Conservation (phyloP, 2,797 vertebrate species). For the Odontamblyopus lacepedii region DNA sequence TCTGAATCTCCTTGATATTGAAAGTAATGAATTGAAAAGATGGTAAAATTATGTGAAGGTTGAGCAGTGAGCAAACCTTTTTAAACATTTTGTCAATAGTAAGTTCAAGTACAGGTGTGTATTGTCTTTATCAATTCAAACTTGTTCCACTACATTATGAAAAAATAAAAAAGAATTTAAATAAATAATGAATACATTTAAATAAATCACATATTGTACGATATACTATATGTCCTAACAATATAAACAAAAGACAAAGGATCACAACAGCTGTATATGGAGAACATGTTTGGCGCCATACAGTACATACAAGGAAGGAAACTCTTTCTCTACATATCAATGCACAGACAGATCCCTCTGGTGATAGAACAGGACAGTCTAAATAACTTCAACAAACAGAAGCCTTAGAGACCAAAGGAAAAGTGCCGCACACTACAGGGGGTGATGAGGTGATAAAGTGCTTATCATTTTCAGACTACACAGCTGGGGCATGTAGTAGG, state of each 20-base stretch:
- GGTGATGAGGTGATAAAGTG: conserved; percentile 43
- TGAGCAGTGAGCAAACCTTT: too few relatives aligned
- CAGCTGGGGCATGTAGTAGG: conserved; percentile 5
- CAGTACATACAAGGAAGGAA: conserved; percentile 29
- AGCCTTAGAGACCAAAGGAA: conserved; percentile 6
- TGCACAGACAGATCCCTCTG: conserved; percentile 31
- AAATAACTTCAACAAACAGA: conserved; percentile 20
- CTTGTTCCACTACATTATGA: too few relatives aligned
- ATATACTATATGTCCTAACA: conserved; percentile 3
- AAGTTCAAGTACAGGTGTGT: too few relatives aligned
- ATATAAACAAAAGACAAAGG: conserved; percentile 1
- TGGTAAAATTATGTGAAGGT: too few relatives aligned
- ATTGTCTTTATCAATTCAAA: too few relatives aligned
- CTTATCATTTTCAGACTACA: conserved; percentile 27
- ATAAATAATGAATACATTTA: too few relatives aligned
- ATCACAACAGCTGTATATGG: conserved; percentile 9
- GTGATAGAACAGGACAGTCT: conserved; percentile 15
- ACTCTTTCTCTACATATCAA: conserved; percentile 24
- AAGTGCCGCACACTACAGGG: neutral
- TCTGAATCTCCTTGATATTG: conserved; percentile 1
- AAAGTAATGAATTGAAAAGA: conserved; percentile 1
- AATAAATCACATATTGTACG: conserved; percentile 2
- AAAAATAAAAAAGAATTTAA: too few relatives aligned
- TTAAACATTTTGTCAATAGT: too few relatives aligned
- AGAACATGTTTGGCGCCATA: conserved; percentile 31